phyloP scores from a whole-genome alignment of 2,113 vertebrate genomes.

The Geococcyx californianus region DNA sequence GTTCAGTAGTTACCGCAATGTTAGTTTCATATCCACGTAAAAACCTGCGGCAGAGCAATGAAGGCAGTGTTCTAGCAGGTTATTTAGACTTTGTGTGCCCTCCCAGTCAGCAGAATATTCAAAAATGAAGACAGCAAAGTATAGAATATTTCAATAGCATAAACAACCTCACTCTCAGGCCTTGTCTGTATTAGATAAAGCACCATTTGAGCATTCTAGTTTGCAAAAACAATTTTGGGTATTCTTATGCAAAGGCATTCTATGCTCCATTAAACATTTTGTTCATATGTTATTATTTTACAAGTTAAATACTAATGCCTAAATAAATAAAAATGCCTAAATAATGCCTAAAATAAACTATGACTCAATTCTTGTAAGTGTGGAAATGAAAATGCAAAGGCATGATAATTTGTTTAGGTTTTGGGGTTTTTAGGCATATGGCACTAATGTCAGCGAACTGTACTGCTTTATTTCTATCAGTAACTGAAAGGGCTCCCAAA shows the following conservation, averaged over 20 bases:
- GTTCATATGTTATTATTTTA: background rate
- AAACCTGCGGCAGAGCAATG: background rate
- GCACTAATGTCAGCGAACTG: background rate
- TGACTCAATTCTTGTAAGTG: background rate
- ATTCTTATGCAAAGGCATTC: background rate
- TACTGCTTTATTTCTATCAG: background rate
- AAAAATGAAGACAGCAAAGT: background rate
- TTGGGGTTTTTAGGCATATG: background rate
- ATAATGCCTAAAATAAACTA: background rate
- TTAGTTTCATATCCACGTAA: background rate
- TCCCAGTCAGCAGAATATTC: background rate
- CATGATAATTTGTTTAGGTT: background rate
- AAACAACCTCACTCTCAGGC: background rate
- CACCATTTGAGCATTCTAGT: background rate
- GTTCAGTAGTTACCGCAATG: fast-evolving
- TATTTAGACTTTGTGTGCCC: background rate
- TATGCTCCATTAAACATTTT: background rate
- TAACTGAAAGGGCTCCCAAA: background rate
- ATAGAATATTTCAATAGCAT: background rate
- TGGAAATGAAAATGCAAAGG: background rate
- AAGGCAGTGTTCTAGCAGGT: background rate
- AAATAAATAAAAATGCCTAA: no score
- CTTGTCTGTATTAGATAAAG: background rate
- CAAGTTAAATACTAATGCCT: no score
- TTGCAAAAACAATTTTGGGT: background rate